Evolutionary conservation across 2,888 invertebrate species (phyloP).

Genomic region (Archips crataeganus): DNA sequence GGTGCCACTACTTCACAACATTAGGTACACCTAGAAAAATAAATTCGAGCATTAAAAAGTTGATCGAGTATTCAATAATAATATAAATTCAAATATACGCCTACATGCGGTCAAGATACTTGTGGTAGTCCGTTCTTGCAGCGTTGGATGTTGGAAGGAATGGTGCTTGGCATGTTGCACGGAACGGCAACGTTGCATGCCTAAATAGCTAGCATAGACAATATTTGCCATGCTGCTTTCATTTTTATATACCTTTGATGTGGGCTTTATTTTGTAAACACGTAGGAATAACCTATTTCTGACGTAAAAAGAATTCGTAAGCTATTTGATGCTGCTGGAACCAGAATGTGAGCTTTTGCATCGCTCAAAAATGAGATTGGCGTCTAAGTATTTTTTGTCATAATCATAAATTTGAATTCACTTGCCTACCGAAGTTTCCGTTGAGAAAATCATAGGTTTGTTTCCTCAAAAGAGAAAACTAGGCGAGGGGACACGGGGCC

Average conservation of each 20-base stretch:
- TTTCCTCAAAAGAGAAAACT: too few relatives aligned
- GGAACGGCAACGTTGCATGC: constrained; percentile 39
- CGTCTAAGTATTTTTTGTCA: too few relatives aligned
- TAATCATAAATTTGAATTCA: too few relatives aligned
- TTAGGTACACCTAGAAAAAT: constrained; percentile 18
- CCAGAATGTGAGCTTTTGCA: background rate
- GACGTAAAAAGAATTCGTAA: too few relatives aligned
- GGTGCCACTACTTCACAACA: background rate
- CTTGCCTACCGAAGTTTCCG: too few relatives aligned
- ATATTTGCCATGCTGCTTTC: constrained; percentile 40
- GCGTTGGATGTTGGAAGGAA: constrained; percentile 10
- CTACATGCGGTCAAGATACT: constrained; percentile 42
- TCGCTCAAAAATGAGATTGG: background rate
- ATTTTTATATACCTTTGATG: constrained; percentile 28
- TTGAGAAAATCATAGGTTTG: too few relatives aligned
- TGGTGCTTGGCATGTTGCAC: constrained; percentile 21
- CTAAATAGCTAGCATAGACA: constrained; percentile 33
- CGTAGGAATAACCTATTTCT: background rate
- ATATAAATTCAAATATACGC: constrained; percentile 41
- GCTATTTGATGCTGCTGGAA: too few relatives aligned
- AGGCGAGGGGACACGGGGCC: too few relatives aligned
- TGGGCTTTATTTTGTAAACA: constrained; percentile 2
- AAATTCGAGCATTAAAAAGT: constrained; percentile 35
- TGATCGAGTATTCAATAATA: constrained; percentile 39
- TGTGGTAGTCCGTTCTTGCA: constrained; percentile 20